Evolutionary conservation across 2,797 vertebrate genomes (phyloP).

Genomic region (Coilia nasus): DNA sequence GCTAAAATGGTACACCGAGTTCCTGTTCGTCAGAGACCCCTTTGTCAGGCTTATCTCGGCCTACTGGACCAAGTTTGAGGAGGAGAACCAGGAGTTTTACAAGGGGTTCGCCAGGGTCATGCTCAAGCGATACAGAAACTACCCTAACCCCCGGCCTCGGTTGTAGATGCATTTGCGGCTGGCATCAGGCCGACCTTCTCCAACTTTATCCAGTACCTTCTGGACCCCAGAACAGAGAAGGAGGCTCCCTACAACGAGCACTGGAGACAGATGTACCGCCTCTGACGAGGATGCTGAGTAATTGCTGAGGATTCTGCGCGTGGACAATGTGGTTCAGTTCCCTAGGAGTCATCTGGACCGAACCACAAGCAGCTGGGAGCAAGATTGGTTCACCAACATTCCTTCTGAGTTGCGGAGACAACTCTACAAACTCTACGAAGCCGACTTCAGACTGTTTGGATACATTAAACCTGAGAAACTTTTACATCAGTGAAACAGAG

Average conservation of each 20-base stretch:
- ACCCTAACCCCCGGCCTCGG: slow-evolving; percentile 81
- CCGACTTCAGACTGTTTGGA: slow-evolving; percentile 93
- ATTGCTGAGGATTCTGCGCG: slow-evolving; percentile 84
- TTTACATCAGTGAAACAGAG: slow-evolving; percentile 46
- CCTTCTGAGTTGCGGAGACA: slow-evolving; percentile 82
- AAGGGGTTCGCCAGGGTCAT: slow-evolving; percentile 86
- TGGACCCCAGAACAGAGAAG: slow-evolving; percentile 91
- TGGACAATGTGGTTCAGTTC: slow-evolving; percentile 85
- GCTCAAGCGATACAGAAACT: slow-evolving; percentile 86
- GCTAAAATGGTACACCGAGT: slow-evolving; percentile 97
- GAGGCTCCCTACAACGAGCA: slow-evolving; percentile 94
- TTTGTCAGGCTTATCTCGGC: slow-evolving; percentile 97
- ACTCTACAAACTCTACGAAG: slow-evolving; percentile 90
- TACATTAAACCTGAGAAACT: slow-evolving; percentile 87
- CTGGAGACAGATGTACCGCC: slow-evolving; percentile 92
- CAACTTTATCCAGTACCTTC: slow-evolving; percentile 93
- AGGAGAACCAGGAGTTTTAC: slow-evolving; percentile 93
- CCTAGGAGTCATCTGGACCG: slow-evolving; percentile 86
- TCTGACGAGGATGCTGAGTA: slow-evolving; percentile 90
- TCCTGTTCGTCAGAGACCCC: slow-evolving; percentile 94
- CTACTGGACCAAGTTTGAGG: slow-evolving; percentile 94
- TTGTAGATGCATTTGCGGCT: slow-evolving; percentile 83
- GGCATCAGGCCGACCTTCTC: slow-evolving; percentile 88
- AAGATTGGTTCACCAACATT: slow-evolving; percentile 88
- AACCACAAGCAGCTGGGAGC: slow-evolving; percentile 91